These are phyloP conservation scores for Eulimnadia texana DNA, from an alignment of 1,140 invertebrate species.

Conservation along the genomic window DNA sequence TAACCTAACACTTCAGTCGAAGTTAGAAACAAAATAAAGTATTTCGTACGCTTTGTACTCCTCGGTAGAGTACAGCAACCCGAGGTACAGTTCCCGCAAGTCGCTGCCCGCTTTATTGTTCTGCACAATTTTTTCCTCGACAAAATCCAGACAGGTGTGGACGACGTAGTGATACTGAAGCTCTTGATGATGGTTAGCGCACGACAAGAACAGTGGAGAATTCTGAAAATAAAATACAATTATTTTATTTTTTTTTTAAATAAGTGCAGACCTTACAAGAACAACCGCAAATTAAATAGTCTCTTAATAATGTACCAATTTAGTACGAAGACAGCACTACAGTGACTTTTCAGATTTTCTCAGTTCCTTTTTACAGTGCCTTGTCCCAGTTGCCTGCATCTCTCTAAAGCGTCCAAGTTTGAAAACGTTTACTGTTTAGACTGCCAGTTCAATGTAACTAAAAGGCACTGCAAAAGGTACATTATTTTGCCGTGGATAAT, in stretches of 20 bases:
- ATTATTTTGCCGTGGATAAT: no score
- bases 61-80: conserved; percentile 84
- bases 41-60: conserved; percentile 84
- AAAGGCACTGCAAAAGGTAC: no score
- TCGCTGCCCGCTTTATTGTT: conserved; percentile 29
- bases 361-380: no score
- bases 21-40: conserved; percentile 22
- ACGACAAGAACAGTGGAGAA: conserved; percentile 74
- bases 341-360: not conserved
- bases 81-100: conserved; percentile 75
- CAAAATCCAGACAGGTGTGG: conserved; percentile 82
- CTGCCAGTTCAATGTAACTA: no score
- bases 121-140: conserved; percentile 68
- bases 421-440: no score
- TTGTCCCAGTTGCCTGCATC: no score
- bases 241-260: not conserved
- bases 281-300: not conserved
- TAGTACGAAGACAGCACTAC: no score
- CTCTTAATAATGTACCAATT: no score
- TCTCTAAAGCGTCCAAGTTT: no score
- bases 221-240: conserved; percentile 46
- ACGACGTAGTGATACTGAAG: conserved; percentile 83
- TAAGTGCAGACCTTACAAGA: not conserved
- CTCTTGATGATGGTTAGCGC: conserved; percentile 52
- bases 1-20: conserved; percentile 4